phyloP scores from a whole-genome alignment of 2,113 vertebrate species.

The Neodon shergylaensis region DNA sequence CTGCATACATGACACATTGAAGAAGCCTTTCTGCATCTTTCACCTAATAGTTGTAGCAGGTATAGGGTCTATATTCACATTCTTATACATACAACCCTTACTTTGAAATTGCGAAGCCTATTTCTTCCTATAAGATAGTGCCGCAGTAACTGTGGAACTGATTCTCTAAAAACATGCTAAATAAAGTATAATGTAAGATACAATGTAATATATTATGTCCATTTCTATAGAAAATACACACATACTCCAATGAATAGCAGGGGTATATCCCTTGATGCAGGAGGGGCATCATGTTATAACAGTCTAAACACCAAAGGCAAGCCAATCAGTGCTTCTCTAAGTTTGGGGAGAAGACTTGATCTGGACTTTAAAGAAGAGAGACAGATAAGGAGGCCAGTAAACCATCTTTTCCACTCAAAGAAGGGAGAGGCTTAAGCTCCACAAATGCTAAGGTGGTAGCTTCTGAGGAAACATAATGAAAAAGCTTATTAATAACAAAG shows the following conservation, averaged over 20 bases:
- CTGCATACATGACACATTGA: not conserved
- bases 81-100: not conserved
- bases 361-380: not conserved
- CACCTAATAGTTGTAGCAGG: not conserved
- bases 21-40: not conserved
- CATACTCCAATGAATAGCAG: not conserved
- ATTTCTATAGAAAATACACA: not conserved
- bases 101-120: not conserved
- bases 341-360: not conserved
- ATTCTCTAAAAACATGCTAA: not conserved
- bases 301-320: not conserved
- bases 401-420: not conserved
- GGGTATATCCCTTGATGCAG: accelerated
- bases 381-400: accelerated
- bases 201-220: not conserved
- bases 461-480: not conserved
- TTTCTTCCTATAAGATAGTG: not conserved
- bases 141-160: not conserved
- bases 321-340: not conserved
- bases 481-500: accelerated
- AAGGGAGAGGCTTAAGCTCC: not conserved
- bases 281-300: accelerated
- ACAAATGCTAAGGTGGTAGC: too few species aligned
- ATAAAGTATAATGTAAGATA: not conserved
- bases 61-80: not conserved